Evolutionary conservation across 2,113 vertebrate species (phyloP).

Genomic region (Aegithalos caudatus): DNA sequence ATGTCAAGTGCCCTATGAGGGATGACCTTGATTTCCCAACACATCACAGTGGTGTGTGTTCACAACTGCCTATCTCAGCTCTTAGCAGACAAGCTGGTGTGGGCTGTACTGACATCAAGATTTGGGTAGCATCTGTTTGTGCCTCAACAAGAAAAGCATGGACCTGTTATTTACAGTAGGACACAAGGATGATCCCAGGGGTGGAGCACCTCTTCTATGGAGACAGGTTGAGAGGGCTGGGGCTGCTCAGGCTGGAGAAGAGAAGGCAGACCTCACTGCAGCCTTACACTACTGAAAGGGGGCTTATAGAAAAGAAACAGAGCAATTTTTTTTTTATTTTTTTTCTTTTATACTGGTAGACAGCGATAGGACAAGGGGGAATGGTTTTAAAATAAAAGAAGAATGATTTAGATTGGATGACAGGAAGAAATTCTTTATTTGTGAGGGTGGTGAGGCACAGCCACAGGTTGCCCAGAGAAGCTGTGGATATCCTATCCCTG

Average conservation of each 20-base stretch:
- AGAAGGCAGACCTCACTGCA: neutral
- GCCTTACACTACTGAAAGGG: neutral
- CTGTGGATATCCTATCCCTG: neutral
- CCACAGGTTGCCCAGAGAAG: neutral
- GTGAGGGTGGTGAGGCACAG: neutral
- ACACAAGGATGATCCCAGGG: neutral
- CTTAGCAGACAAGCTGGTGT: neutral
- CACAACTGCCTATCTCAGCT: neutral
- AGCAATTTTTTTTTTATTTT: neutral
- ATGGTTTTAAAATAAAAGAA: neutral
- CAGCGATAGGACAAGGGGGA: neutral
- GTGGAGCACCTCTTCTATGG: neutral
- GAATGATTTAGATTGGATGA: neutral
- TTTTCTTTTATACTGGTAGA: neutral
- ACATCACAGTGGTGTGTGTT: accelerated
- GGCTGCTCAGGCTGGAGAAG: neutral
- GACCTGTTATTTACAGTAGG: neutral
- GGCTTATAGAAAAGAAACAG: neutral
- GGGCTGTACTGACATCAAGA: neutral
- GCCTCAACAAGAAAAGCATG: neutral
- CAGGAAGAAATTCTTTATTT: neutral
- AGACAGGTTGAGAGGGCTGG: neutral
- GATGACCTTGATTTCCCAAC: neutral
- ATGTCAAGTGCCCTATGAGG: neutral
- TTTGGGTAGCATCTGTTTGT: neutral